Base-by-base conservation (phyloP, 2,113 vertebrate genomes). In the Nothocercus julius region DNA sequence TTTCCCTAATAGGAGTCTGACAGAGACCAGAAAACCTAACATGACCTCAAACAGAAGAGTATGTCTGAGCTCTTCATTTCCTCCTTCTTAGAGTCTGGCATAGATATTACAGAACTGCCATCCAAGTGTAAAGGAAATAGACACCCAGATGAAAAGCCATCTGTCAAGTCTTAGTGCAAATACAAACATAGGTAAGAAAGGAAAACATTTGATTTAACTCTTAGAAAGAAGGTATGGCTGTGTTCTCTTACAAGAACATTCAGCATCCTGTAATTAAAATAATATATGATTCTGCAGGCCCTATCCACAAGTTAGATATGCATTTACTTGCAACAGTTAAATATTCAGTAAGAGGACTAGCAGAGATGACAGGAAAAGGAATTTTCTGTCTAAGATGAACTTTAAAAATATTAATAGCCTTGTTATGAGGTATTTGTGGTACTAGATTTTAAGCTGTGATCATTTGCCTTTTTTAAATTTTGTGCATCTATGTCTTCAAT, bases 381-480 rank as follows among this genome's bases (percentile, higher is more conserved):
- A 78, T 56, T 92, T 88, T 90, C 45, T 90, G 45, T 70, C 72
- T 68, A 88, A 78, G n/a, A 78, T 72, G 64, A 95, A 90, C 74
- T 94, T 90, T 53, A 47, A 85, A 95, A 93, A 67, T 76, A 68
- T 93, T 92, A 96, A 61, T 84, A 88, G 32, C 21, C 66, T 61
- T 83, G 19, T 93, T 94, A 87, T 78, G 53, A 64, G 22, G 30
- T 70, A 78, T 84, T 87, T 93, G 76, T 81, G 34, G 25, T 72
- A 75, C 45, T 78, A 67, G 76, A 22, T 91, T 38, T 28, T 93
- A 78, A 63, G 34, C 56, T 95, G 94, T 95, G 73, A 96, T 94
- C 53, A 79, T 81, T 96, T 88, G 11, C 34, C 5, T 84, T 94
- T 73, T 92, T 83, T 70, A 56, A 67, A 18, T 73, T 94, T 93